Base-by-base conservation (phyloP, 1,140 invertebrate species). In the Papilio xuthus region DNA sequence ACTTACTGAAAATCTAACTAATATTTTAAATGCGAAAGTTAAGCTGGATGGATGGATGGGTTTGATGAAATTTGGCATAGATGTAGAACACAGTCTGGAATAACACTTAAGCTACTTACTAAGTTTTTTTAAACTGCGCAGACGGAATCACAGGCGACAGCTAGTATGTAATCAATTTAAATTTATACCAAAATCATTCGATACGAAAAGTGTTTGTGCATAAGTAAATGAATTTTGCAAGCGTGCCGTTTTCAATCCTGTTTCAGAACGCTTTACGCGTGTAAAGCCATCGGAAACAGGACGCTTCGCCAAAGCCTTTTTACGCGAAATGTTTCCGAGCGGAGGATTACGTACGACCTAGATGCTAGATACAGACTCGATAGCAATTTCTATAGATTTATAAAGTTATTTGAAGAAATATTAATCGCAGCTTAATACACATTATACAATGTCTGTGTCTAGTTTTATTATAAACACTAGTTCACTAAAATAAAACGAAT, bases 281-380 rank as follows among this genome's bases (percentile, higher is more conserved):
- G 72, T 53, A 75, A 75, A 53, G 28, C 72, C 47, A 75, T 75
- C 47, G 72, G 72, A 53, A 75, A 75, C 73, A 75, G 47, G 73
- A 75, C 50, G 73, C 50, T 28, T 56, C 73, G 73, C 73, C 50
- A 32, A 75, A 75, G 73, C 73, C 73, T 75, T 75, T 75, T 75
- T 53, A 75, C 73, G 73, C 44, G 73, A 75, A 75, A 75, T 53
- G 73, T 75, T 75, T 75, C 47, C 44, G 73, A 75, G 73, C 41
- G 44, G 50, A 75, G 73, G 44, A 75, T 75, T 53, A 75, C 73
- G 18, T 47, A 28, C 44, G 42, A 73, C 42, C 42, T 47, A 73
- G 44, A 73, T 47, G 20, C 20, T 26, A 67, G 60, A 67, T 67
- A 67, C 60, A 67, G 12, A 3, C 4, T 67, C 13, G 23, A 67